These are phyloP conservation scores for Anticlea derivata DNA, from an alignment of 2,888 invertebrate genomes.

Conservation along the genomic window DNA sequence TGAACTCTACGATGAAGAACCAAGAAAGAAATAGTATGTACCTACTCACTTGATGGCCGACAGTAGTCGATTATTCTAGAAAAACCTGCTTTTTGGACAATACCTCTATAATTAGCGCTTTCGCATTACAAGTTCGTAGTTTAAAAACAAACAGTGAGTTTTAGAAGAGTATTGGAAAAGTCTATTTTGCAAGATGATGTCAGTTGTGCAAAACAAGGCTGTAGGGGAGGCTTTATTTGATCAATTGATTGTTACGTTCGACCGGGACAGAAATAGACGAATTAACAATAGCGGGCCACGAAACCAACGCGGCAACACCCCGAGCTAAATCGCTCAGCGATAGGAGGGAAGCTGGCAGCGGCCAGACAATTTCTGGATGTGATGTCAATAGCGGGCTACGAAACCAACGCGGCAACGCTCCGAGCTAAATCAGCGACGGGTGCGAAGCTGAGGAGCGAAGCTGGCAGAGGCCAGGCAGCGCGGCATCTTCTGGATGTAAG, in stretches of 20 bases:
- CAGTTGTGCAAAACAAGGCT: slow-evolving; percentile 21
- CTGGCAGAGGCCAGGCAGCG: no score
- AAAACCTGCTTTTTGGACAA: no score
- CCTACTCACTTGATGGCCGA: no score
- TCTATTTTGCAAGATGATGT: slow-evolving; percentile 23
- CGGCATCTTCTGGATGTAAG: no score
- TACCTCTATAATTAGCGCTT: no score
- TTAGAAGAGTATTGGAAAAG: slow-evolving; percentile 3
- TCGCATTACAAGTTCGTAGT: no score
- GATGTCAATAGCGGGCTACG: neutral
- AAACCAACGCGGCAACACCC: slow-evolving; percentile 7
- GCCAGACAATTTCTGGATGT: no score
- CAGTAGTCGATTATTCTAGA: no score
- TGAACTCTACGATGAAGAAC: slow-evolving; percentile 5
- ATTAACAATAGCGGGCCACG: slow-evolving; percentile 8
- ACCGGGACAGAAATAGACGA: slow-evolving; percentile 26
- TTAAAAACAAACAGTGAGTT: neutral
- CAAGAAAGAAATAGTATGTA: no score
- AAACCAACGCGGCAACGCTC: slow-evolving; percentile 7
- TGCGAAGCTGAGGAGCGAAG: no score
- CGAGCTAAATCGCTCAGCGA: neutral
- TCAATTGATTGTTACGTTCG: slow-evolving; percentile 32
- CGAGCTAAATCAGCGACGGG: neutral
- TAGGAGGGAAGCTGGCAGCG: no score
- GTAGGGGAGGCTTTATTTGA: slow-evolving; percentile 31